Conservation (phyloP, 2,797 vertebrate genomes). For the Coracias cyanogaster region DNA sequence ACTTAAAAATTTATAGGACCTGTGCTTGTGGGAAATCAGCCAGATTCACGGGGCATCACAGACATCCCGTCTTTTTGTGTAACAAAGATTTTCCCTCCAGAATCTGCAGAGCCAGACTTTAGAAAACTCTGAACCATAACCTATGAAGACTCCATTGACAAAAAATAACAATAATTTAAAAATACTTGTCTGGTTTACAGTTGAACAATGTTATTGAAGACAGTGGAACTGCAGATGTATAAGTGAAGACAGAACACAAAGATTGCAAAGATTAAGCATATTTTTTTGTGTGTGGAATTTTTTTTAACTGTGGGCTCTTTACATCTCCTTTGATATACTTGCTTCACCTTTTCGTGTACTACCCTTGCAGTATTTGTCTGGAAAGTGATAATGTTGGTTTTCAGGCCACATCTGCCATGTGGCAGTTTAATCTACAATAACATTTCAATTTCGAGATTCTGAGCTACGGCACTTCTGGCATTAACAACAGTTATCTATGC, state of each 20-base stretch:
- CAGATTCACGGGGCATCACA: background rate
- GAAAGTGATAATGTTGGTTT: background rate
- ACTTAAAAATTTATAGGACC: background rate
- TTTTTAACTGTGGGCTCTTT: background rate
- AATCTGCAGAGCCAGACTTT: background rate
- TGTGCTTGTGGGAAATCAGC: background rate
- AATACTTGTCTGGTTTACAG: background rate
- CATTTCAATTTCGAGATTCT: background rate
- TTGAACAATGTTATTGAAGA: background rate
- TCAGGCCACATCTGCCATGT: accelerated
- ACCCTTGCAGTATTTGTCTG: background rate
- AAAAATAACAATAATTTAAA: background rate
- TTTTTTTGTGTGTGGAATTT: background rate
- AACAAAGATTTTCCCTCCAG: background rate
- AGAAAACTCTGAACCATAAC: background rate
- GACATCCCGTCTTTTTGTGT: background rate
- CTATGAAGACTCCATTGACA: background rate
- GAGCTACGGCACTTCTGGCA: background rate
- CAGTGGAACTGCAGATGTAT: background rate
- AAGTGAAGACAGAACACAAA: background rate
- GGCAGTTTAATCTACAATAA: background rate
- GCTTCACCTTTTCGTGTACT: background rate
- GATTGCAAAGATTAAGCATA: background rate
- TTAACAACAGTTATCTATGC: background rate
- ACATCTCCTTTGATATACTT: background rate